A percentile compares a stretch with the other conserved stretches of the same genome.
These are phyloP conservation scores for Drosophila incognita DNA, from an alignment of 2,888 invertebrate species.

Conservation along the genomic window DNA sequence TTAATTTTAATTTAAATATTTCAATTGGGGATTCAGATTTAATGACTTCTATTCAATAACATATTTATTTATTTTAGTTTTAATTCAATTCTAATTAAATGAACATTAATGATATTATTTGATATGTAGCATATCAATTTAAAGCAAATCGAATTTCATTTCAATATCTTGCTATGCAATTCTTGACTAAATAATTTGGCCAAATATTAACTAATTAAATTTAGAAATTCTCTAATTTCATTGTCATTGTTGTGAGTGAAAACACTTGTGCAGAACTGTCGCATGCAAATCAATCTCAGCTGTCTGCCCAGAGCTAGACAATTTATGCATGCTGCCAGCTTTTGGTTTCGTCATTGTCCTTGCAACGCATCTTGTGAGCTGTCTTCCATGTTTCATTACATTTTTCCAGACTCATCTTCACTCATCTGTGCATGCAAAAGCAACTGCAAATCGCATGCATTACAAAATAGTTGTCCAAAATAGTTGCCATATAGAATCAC, in stretches of 20 bases:
- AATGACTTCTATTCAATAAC: not conserved
- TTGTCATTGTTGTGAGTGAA: constrained; percentile 23
- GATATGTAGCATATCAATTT: constrained; percentile 16
- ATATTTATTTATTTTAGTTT: not conserved
- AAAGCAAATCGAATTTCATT: constrained; percentile 12
- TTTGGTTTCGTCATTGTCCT: constrained; percentile 46
- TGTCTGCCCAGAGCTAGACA: constrained; percentile 63
- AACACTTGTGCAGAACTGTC: constrained; percentile 69
- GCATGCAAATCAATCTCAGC: constrained; percentile 80
- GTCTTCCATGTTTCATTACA: constrained; percentile 72
- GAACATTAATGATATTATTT: not conserved
- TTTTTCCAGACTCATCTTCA: constrained; percentile 51
- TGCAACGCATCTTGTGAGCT: constrained; percentile 37
- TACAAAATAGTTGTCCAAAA: constrained; percentile 12
- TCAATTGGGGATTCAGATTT: not conserved
- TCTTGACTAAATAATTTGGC: constrained; percentile 38
- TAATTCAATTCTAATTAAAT: not conserved
- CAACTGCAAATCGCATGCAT: constrained; percentile 1
- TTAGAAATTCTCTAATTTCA: constrained; percentile 61
- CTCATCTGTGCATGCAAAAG: constrained; percentile 44
- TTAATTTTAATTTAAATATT: constrained; percentile 1
- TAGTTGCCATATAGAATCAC: constrained; percentile 15
- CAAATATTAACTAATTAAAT: constrained; percentile 58
- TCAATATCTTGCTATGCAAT: constrained; percentile 17
- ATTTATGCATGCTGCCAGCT: constrained; percentile 70